Conservation (phyloP, 2,888 invertebrate genomes). For the Trimorus sp. region DNA sequence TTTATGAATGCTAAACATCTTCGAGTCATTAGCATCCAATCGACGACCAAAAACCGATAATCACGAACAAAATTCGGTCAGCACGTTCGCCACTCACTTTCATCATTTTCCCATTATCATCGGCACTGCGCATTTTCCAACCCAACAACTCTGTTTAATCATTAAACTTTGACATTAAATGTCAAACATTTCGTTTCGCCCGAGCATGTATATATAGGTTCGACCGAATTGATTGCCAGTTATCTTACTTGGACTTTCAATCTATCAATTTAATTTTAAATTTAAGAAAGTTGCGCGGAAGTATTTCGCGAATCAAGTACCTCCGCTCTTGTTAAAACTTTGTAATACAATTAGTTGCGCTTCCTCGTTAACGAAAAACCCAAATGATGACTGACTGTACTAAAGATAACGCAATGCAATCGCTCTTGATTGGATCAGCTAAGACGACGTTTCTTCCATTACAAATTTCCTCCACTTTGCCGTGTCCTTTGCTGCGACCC, state of each 20-base stretch:
- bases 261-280: conserved; percentile 60
- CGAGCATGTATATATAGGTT: conserved; percentile 4
- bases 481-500: conserved; percentile 26
- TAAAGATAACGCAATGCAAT: conserved; percentile 61
- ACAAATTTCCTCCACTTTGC: conserved; percentile 50
- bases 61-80: conserved; percentile 1
- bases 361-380: conserved; percentile 64
- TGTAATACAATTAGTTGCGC: conserved; percentile 64
- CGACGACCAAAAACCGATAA: background rate
- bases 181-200: conserved; percentile 33
- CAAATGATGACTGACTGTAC: conserved; percentile 60
- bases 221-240: conserved; percentile 45
- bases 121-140: conserved; percentile 1
- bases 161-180: conserved; percentile 34
- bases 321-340: conserved; percentile 61
- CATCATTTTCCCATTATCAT: conserved; percentile 2
- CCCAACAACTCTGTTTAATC: conserved; percentile 4
- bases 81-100: conserved; percentile 15
- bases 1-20: too few species aligned
- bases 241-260: conserved; percentile 44
- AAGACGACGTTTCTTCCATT: conserved; percentile 54
- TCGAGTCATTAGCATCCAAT: too few species aligned
- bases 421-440: conserved; percentile 53
- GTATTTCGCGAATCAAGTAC: conserved; percentile 62
- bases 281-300: conserved; percentile 55